These are phyloP conservation scores for Drosophila parvula DNA, from an alignment of 1,140 invertebrate species.

Conservation along the genomic window DNA sequence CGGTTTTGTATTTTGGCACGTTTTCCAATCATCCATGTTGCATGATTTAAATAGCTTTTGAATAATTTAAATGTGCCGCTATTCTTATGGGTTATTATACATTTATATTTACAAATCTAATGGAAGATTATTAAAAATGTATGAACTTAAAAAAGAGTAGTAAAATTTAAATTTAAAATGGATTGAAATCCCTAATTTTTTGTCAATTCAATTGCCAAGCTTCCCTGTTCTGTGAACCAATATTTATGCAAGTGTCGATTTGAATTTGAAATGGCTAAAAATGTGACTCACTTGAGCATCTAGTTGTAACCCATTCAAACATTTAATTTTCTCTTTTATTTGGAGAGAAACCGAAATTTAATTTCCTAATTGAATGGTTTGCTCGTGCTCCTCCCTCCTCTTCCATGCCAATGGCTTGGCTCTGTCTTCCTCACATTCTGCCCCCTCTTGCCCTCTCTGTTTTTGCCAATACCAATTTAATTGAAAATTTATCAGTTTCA, in stretches of 20 bases:
- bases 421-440: conserved; percentile 3
- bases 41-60: neutral
- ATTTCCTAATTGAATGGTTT: conserved; percentile 75
- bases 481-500: conserved; percentile 81
- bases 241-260: conserved; percentile 45
- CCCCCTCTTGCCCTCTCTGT: conserved; percentile 14
- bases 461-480: conserved; percentile 61
- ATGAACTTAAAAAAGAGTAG: neutral
- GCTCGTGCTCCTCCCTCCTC: neutral
- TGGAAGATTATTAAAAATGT: neutral
- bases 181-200: too few species aligned
- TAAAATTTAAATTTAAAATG: too few species aligned
- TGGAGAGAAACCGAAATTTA: conserved; percentile 56
- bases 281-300: conserved; percentile 17
- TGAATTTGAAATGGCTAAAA: conserved; percentile 28
- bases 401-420: conserved; percentile 27
- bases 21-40: conserved; percentile 7
- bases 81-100: neutral
- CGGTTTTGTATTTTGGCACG: conserved; percentile 17
- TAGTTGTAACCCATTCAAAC: conserved; percentile 28
- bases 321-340: conserved; percentile 45
- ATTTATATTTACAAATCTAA: neutral
- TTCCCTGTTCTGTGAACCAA: conserved; percentile 4
- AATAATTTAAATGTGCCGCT: neutral
- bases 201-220: neutral